Conservation (phyloP, 2,888 invertebrate species). For the Oscheius sp. region DNA sequence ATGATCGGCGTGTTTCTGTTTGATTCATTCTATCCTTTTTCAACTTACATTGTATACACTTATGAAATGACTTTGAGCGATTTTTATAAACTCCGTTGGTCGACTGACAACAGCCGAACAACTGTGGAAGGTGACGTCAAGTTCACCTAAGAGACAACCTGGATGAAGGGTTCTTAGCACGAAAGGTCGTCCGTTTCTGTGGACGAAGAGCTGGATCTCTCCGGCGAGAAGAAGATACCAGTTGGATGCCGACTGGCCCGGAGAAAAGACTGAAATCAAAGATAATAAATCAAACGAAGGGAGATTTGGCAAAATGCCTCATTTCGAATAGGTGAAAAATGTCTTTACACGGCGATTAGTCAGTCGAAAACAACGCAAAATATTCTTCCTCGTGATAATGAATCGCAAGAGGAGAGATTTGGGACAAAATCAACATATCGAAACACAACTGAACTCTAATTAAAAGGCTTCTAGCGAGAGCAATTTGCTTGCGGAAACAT, state of each 20-base stretch:
- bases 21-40: background rate
- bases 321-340: no score
- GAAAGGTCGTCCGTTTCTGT: background rate
- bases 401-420: background rate
- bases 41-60: slow-evolving; percentile 61
- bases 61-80: slow-evolving; percentile 63
- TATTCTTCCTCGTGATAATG: no score
- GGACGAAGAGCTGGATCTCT: slow-evolving; percentile 63
- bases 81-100: slow-evolving; percentile 61
- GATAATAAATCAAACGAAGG: no score
- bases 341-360: no score
- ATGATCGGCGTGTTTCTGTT: slow-evolving; percentile 67
- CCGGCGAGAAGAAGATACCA: slow-evolving; percentile 69
- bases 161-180: slow-evolving; percentile 43
- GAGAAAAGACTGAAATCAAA: slow-evolving; percentile 68
- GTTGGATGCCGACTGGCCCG: slow-evolving; percentile 55
- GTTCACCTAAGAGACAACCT: slow-evolving; percentile 65
- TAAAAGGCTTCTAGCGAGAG: slow-evolving; percentile 1
- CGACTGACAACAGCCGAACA: slow-evolving; percentile 63
- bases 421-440: background rate
- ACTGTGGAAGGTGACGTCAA: slow-evolving; percentile 55
- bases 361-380: no score
- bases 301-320: no score
- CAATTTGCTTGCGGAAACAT: slow-evolving; percentile 4
- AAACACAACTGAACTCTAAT: slow-evolving; percentile 3